phyloP scores from a whole-genome alignment of 2,113 vertebrate genomes.

The Leptobrachium ailaonicum region DNA sequence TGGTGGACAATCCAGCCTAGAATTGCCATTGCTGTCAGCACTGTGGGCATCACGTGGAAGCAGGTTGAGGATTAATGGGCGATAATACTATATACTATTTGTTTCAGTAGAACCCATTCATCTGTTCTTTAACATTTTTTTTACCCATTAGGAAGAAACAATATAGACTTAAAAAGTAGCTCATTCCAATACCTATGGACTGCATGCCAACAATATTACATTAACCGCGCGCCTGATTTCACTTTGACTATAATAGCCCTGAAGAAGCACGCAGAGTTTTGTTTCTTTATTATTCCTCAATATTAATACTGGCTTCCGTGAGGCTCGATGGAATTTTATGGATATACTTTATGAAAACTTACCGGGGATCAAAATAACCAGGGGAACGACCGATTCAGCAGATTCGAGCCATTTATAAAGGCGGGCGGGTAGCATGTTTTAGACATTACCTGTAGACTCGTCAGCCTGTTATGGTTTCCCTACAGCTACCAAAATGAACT shows the following conservation, averaged over 20 bases:
- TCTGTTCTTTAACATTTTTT: slow-evolving; percentile 3
- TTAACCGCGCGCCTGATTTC: slow-evolving; percentile 19
- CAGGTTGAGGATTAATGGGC: too few relatives aligned
- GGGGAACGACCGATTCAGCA: slow-evolving; percentile 22
- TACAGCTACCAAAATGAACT: slow-evolving; percentile 38
- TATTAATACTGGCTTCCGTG: slow-evolving; percentile 48
- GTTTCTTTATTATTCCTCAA: slow-evolving; percentile 18
- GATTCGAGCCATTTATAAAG: slow-evolving; percentile 20
- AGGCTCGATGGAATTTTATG: slow-evolving; percentile 32
- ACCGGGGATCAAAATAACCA: slow-evolving; percentile 13
- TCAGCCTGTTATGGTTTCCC: slow-evolving; percentile 1
- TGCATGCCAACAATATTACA: slow-evolving; percentile 9
- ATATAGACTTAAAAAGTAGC: not conserved
- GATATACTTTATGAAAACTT: slow-evolving; percentile 34
- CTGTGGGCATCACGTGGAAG: too few relatives aligned
- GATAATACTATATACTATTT: not conserved
- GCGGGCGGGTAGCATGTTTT: slow-evolving; percentile 25
- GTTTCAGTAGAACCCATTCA: not conserved
- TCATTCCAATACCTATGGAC: slow-evolving; percentile 8
- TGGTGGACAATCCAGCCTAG: too few relatives aligned
- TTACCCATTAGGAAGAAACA: not conserved
- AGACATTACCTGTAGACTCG: slow-evolving; percentile 33
- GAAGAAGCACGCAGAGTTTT: slow-evolving; percentile 14
- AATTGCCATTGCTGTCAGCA: too few relatives aligned
- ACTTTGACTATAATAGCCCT: slow-evolving; percentile 10